Percentiles rank a stretch among this genome's conserved stretches.
Evolutionary conservation across 2,797 vertebrate genomes (phyloP).

Genomic region (Merluccius polli): DNA sequence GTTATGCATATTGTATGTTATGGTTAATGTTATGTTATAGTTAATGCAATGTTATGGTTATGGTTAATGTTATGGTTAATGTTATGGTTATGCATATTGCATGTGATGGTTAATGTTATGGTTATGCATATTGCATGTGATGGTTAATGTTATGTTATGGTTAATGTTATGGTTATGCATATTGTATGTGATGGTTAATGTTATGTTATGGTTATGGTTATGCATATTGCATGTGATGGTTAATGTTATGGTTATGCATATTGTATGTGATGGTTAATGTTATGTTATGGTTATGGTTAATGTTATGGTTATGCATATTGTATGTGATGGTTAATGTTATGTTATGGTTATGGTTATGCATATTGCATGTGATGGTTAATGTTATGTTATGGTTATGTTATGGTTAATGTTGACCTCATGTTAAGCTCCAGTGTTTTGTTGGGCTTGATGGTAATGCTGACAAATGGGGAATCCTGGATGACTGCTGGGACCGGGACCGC

Average conservation of each 20-base stretch:
- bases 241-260: too few species aligned
- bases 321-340: background rate
- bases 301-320: too few species aligned
- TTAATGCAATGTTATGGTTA: too few species aligned
- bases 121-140: too few species aligned
- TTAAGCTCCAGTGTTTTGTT: conserved; percentile 68
- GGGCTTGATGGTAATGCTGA: conserved; percentile 50
- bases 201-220: conserved; percentile 15
- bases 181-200: too few species aligned
- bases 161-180: background rate
- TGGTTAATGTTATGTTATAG: too few species aligned
- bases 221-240: background rate
- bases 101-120: too few species aligned
- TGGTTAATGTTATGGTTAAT: too few species aligned
- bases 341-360: background rate
- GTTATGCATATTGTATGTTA: too few species aligned
- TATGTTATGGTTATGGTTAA: background rate
- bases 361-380: background rate
- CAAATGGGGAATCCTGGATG: conserved; percentile 73
- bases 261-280: too few species aligned
- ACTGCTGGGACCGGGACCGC: conserved; percentile 38
- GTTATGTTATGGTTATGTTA: background rate
- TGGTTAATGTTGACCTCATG: conserved; percentile 65
- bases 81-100: too few species aligned
- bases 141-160: too few species aligned